These are phyloP conservation scores for Spodoptera frugiperda DNA, from an alignment of 1,140 invertebrate species.

Conservation along the genomic window DNA sequence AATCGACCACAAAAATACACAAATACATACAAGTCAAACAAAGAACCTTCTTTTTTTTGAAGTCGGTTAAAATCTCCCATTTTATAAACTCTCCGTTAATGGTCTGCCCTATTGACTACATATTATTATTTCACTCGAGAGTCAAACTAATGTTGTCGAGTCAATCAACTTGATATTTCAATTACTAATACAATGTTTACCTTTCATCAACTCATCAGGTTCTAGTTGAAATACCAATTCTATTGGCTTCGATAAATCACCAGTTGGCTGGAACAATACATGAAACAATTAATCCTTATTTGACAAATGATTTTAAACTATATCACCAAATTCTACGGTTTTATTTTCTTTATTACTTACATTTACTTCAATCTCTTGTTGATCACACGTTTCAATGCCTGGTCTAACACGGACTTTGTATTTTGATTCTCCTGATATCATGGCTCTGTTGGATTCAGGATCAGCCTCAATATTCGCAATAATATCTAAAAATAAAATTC, in stretches of 20 bases:
- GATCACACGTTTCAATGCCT: conserved; percentile 67
- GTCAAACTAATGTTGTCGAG: no score
- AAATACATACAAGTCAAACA: no score
- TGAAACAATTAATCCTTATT: not conserved
- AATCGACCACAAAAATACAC: no score
- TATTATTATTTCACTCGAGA: no score
- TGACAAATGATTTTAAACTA: not conserved
- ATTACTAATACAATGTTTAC: conserved; percentile 38
- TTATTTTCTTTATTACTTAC: conserved; percentile 54
- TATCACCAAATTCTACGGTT: no score
- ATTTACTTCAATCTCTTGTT: conserved; percentile 68
- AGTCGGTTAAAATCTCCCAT: no score
- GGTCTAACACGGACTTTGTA: conserved; percentile 61
- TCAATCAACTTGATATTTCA: not conserved
- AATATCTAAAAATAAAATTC: conserved; percentile 60
- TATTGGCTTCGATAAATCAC: conserved; percentile 77
- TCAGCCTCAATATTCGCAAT: conserved; percentile 67
- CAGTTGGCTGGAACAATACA: conserved; percentile 68
- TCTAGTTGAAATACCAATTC: conserved; percentile 66
- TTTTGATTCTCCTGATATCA: conserved; percentile 61
- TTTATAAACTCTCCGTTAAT: no score
- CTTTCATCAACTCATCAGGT: conserved; percentile 56
- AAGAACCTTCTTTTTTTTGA: no score
- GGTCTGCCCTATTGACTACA: no score
- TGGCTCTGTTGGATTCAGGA: conserved; percentile 67